phyloP scores from a whole-genome alignment of 92 coral and sea anemone species.

The Micromussa lordhowensis region DNA sequence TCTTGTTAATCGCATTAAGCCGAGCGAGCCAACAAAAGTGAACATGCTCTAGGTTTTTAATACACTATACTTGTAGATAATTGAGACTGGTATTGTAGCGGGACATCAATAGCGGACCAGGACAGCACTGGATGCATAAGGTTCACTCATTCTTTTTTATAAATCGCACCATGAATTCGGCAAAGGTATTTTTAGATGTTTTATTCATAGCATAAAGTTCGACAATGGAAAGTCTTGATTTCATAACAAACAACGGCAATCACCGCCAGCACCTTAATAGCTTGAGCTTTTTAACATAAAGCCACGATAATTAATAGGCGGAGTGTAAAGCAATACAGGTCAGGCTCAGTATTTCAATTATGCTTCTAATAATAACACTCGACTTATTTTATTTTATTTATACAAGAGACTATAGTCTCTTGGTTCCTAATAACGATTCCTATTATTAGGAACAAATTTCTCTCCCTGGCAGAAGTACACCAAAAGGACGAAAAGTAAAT shows the following conservation, averaged over 20 bases:
- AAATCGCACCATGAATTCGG: not conserved
- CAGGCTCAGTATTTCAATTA: conserved; percentile 1
- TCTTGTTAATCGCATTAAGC: not conserved
- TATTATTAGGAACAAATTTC: not conserved
- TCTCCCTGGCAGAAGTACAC: not conserved
- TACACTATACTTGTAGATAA: not conserved
- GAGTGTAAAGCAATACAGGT: conserved; percentile 11
- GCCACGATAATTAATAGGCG: not conserved
- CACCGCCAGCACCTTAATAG: not conserved
- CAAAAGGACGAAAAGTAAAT: not conserved
- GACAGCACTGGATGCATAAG: not conserved
- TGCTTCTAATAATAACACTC: not conserved
- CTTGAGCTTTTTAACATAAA: not conserved
- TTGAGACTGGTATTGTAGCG: not conserved
- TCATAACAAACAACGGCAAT: not conserved
- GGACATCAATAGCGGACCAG: not conserved
- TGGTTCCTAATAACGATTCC: too few relatives aligned
- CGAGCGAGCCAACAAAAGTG: not conserved
- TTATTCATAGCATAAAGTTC: not conserved
- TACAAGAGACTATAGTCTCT: too few relatives aligned
- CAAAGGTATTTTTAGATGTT: not conserved
- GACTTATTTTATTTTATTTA: not conserved
- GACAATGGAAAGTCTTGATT: not conserved
- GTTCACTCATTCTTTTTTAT: not conserved
- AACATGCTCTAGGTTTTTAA: not conserved